Evolutionary conservation across 2,113 vertebrate species (phyloP), one percentile per base, ranked within the genome.

Genomic region (Cynopterus brachyotis): DNA sequence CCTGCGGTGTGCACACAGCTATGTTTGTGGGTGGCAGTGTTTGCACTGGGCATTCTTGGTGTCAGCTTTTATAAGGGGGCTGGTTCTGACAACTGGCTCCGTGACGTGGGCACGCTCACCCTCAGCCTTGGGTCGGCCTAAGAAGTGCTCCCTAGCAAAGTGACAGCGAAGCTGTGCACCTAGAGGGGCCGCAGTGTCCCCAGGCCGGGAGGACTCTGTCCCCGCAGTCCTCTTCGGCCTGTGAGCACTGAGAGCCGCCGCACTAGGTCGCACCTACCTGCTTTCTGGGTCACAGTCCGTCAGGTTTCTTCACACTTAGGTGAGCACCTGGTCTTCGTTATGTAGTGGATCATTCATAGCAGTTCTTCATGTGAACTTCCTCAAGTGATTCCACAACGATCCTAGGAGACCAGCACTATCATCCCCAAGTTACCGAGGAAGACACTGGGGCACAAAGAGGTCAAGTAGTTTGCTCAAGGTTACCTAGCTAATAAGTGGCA

Each of bases 1-100:
- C 40, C 62, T 0, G 0, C 6, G 3, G 89, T n/a, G 0, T 81
- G 26, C 70, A 9, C 50, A n/a, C 0, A 1, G 4, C 28, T 55
- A 22, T 62, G 30, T 37, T 42, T 84, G 66, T 82, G 83, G 95
- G 73, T 26, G 35, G 64, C 47, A 37, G 13, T 35, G 47, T 94
- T 55, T 78, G 40, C 35, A 32, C 13, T 30, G 67, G 60, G 22
- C 6, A 3, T 72, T 37, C n/a, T 11, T 73, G 75, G 75, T 50
- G 13, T 40, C 4, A 0, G 53, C 37, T 32, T 50, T 66, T 64
- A 35, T 0, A 1, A 32, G 53, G 53, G 30, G 26, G 35, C 35
- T 30, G 16, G n/a, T 89, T 82, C 83, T 75, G 50, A 57, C 60
- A 12, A 26, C 10, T 7, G 9, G 13, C 30, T 30, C 37, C 30